phyloP scores from a whole-genome alignment of 2,113 vertebrate species.

The Hippoglossus stenolepis region DNA sequence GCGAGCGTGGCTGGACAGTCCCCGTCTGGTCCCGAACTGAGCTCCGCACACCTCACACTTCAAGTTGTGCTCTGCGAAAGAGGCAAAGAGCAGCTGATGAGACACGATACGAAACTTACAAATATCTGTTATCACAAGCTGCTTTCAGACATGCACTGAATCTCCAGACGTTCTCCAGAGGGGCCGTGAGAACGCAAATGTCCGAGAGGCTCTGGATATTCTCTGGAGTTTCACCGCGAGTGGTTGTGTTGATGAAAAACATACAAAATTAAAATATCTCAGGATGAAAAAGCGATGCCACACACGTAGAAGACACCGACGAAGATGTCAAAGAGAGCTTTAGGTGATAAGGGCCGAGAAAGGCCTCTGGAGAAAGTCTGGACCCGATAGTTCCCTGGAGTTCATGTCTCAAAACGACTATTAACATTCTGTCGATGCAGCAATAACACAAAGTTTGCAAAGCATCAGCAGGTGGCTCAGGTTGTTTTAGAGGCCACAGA shows the following conservation, averaged over 20 bases:
- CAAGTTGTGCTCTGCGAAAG: constrained; percentile 78
- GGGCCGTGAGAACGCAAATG: too few species aligned
- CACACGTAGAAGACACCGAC: too few species aligned
- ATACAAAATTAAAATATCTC: not conserved
- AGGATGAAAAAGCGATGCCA: too few species aligned
- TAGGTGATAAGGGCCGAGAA: too few species aligned
- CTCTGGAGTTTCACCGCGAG: not conserved
- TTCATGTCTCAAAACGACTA: too few species aligned
- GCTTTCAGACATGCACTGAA: too few species aligned
- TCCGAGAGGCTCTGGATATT: too few species aligned
- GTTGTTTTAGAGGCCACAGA: constrained; percentile 15
- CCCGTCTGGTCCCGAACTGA: constrained; percentile 90
- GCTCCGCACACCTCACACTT: constrained; percentile 91
- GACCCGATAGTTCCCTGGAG: too few species aligned
- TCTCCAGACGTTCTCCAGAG: too few species aligned
- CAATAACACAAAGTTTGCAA: constrained; percentile 5
- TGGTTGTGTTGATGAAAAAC: not conserved
- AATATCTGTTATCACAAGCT: not conserved
- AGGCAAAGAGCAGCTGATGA: not conserved
- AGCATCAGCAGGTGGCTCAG: constrained; percentile 35
- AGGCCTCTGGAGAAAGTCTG: too few species aligned
- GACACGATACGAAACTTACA: not conserved
- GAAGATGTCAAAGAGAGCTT: too few species aligned
- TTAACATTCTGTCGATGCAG: not conserved
- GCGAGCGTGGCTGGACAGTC: constrained; percentile 91